These are phyloP conservation scores for Astur gentilis DNA, from an alignment of 2,113 vertebrate genomes.

Conservation along the genomic window DNA sequence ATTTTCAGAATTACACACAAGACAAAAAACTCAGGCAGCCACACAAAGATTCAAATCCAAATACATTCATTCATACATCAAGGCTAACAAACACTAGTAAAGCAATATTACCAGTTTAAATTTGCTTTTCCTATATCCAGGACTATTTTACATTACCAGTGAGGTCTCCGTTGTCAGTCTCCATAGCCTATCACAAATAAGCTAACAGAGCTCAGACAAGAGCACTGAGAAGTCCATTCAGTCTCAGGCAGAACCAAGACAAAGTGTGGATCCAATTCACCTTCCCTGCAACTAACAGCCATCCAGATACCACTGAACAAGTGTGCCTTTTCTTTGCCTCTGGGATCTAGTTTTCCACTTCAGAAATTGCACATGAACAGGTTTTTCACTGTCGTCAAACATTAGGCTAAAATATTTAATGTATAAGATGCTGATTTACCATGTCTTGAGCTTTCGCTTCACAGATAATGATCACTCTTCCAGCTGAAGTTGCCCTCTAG, in stretches of 20 bases:
- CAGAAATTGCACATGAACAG: not conserved
- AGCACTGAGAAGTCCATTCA: not conserved
- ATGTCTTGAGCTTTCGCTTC: not conserved
- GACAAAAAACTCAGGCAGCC: not conserved
- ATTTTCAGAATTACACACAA: not conserved
- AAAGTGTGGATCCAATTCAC: not conserved
- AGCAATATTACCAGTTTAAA: not conserved
- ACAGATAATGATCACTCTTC: not conserved
- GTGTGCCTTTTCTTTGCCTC: not conserved
- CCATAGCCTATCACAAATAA: not conserved
- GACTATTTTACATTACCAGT: not conserved
- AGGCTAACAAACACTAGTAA: not conserved
- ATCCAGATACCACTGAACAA: not conserved
- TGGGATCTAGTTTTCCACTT: not conserved
- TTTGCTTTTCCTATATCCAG: not conserved
- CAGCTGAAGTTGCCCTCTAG: not conserved
- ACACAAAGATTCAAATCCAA: not conserved
- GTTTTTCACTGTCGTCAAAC: not conserved
- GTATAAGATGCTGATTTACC: not conserved
- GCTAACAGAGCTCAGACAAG: not conserved
- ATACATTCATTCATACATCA: not conserved
- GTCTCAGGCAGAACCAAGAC: not conserved
- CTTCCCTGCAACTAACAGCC: not conserved
- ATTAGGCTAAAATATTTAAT: not conserved
- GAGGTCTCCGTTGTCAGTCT: not conserved